These are phyloP conservation scores for Mustela nigripes DNA, from an alignment of 2,113 vertebrate species.

Conservation along the genomic window DNA sequence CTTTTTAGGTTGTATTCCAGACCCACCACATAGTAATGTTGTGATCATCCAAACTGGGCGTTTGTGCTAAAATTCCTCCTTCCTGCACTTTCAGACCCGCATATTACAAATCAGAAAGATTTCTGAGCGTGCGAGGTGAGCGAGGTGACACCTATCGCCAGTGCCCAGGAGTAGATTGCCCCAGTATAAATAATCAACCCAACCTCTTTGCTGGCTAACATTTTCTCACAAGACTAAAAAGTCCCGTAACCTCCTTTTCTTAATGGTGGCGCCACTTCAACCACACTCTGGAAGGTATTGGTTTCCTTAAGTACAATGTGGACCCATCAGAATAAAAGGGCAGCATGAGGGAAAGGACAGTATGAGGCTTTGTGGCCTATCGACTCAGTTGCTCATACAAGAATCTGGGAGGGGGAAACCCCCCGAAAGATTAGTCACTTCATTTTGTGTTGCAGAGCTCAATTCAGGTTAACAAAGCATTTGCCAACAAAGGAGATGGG, in stretches of 20 bases:
- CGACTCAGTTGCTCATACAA: conserved; percentile 40
- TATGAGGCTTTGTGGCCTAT: neutral
- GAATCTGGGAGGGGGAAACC: conserved; percentile 16
- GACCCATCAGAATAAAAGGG: conserved; percentile 38
- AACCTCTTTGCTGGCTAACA: neutral
- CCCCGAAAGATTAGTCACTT: conserved; percentile 57
- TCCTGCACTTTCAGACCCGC: neutral
- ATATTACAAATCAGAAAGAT: neutral
- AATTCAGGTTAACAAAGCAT: conserved; percentile 67
- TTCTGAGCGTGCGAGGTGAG: neutral
- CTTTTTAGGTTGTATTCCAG: neutral
- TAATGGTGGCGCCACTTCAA: neutral
- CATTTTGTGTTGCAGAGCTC: conserved; percentile 50
- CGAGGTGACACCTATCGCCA: neutral
- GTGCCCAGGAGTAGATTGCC: neutral
- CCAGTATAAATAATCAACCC: neutral
- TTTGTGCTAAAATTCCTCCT: neutral
- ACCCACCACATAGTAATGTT: neutral
- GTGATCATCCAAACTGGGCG: neutral
- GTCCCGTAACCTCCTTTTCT: conserved; percentile 34
- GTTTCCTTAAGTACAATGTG: conserved; percentile 37
- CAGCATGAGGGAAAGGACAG: neutral
- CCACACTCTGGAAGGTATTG: conserved; percentile 56
- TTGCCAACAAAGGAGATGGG: conserved; percentile 59
- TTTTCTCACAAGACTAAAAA: conserved; percentile 35